phyloP scores from a whole-genome alignment of 1,140 invertebrate genomes.

The Neodiprion fabricii region DNA sequence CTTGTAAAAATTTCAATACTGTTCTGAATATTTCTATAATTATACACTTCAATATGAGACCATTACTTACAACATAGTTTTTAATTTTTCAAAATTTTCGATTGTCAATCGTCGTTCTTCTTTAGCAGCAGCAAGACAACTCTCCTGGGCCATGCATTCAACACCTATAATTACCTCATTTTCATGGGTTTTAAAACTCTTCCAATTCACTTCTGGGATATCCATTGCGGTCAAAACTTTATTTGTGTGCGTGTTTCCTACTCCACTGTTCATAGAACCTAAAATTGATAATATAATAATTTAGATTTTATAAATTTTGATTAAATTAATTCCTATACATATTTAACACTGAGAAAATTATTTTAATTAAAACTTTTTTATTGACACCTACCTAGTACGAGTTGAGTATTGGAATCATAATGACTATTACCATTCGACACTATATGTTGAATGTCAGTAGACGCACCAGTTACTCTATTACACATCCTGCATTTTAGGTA shows the following conservation, averaged over 20 bases:
- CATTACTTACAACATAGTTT: too few species aligned
- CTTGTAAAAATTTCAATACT: neutral
- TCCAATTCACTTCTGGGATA: neutral
- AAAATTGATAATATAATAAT: too few species aligned
- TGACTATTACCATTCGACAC: constrained; percentile 15
- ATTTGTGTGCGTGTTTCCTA: constrained; percentile 16
- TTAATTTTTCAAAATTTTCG: neutral
- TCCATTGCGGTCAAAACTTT: constrained; percentile 4
- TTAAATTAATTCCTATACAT: too few species aligned
- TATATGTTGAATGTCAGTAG: constrained; percentile 19
- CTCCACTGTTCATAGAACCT: neutral
- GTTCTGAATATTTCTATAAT: neutral
- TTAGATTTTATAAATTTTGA: too few species aligned
- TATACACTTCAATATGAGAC: too few species aligned
- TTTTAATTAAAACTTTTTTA: constrained; percentile 19
- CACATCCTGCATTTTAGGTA: constrained; percentile 14
- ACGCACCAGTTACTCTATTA: neutral
- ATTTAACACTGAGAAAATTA: neutral
- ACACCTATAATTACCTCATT: neutral
- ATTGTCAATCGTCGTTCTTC: constrained; percentile 16
- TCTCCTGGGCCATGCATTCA: constrained; percentile 9
- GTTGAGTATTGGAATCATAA: constrained; percentile 19
- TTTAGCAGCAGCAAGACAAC: constrained; percentile 16
- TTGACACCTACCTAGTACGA: constrained; percentile 19
- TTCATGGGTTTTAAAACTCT: constrained; percentile 19